Evolutionary conservation across 2,888 invertebrate genomes (phyloP).

Genomic region (Caradrina kadenii): DNA sequence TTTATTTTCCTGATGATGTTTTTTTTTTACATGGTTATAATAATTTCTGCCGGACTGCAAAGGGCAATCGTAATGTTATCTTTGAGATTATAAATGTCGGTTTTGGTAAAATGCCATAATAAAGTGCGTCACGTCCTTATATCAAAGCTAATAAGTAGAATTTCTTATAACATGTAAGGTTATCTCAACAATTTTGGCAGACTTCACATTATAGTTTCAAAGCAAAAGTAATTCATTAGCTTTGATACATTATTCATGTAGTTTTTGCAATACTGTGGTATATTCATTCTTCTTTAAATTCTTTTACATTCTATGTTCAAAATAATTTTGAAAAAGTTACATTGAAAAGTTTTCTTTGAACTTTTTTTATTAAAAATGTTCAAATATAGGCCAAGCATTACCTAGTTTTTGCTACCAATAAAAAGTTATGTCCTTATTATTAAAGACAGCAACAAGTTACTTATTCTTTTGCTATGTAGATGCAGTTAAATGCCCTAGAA

Average conservation of each 20-base stretch:
- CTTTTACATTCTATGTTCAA: background rate
- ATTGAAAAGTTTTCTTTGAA: too few relatives aligned
- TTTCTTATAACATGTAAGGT: slow-evolving; percentile 32
- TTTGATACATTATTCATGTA: slow-evolving; percentile 26
- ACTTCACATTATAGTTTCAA: background rate
- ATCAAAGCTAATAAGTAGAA: slow-evolving; percentile 10
- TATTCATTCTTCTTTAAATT: background rate
- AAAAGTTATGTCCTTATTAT: background rate
- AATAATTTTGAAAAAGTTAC: background rate
- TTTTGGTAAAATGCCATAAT: slow-evolving; percentile 52
- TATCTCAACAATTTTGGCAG: slow-evolving; percentile 31
- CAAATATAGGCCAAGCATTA: background rate
- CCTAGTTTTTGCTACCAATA: background rate
- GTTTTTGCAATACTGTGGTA: background rate
- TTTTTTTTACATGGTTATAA: slow-evolving; percentile 46
- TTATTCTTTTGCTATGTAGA: background rate
- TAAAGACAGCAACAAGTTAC: slow-evolving; percentile 24
- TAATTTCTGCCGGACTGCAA: slow-evolving; percentile 16
- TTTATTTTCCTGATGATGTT: slow-evolving; percentile 47
- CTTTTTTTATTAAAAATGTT: background rate
- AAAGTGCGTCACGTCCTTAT: slow-evolving; percentile 33
- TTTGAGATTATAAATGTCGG: slow-evolving; percentile 28
- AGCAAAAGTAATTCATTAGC: slow-evolving; percentile 19
- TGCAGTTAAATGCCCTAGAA: background rate
- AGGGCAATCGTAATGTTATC: slow-evolving; percentile 35